phyloP scores from a whole-genome alignment of 2,797 vertebrate species.

The Dermochelys coriacea region DNA sequence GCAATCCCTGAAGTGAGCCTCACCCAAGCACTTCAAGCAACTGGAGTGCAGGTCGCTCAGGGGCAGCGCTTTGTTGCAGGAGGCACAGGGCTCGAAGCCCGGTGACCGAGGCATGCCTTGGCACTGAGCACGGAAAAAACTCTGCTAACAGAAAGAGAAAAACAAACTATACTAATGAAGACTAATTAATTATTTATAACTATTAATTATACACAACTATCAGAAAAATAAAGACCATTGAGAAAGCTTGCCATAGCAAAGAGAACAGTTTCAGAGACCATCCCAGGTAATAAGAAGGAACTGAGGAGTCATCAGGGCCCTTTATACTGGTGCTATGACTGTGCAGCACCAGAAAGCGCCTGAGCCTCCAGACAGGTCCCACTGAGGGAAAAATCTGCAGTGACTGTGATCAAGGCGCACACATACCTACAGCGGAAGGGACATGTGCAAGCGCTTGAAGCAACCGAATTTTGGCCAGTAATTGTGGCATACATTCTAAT shows the following conservation, averaged over 20 bases:
- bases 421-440: background rate
- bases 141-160: background rate
- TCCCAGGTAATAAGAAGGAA: background rate
- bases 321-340: background rate
- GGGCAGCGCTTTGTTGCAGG: background rate
- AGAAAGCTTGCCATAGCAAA: background rate
- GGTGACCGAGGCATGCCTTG: background rate
- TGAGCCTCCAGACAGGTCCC: background rate
- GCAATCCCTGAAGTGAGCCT: background rate
- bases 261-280: background rate
- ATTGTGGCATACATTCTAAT: background rate
- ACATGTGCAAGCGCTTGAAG: background rate
- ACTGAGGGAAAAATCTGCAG: background rate
- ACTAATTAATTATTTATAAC: background rate
- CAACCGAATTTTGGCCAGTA: background rate
- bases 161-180: background rate
- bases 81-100: background rate
- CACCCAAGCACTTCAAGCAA: background rate
- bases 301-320: background rate
- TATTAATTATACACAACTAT: background rate
- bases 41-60: background rate
- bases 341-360: background rate
- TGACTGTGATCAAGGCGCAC: fast-evolving
- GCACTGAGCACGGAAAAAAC: fast-evolving
- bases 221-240: background rate